These are phyloP conservation scores for Coccyzus lansbergi DNA, from an alignment of 2,797 vertebrate species.

Conservation along the genomic window DNA sequence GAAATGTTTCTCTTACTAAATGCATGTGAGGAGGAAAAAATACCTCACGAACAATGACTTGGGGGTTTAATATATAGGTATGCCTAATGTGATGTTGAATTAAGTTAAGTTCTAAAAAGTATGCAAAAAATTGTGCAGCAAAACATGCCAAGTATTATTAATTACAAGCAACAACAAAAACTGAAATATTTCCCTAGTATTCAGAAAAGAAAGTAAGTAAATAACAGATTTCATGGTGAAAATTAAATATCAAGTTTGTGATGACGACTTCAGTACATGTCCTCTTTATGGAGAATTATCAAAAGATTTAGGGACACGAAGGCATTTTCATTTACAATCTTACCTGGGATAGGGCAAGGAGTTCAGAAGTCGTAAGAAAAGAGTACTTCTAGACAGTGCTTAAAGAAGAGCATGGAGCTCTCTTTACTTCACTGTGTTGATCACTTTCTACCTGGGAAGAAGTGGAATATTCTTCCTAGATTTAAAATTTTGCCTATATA, in stretches of 20 bases:
- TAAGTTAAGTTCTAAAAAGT: slow-evolving; percentile 29
- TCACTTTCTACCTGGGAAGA: neutral
- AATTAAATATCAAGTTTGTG: neutral
- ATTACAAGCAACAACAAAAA: neutral
- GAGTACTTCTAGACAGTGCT: neutral
- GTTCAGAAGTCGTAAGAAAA: neutral
- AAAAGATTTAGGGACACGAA: neutral
- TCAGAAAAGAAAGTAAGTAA: neutral
- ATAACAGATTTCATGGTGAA: neutral
- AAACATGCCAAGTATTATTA: neutral
- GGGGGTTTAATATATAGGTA: slow-evolving; percentile 35
- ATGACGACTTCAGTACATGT: neutral
- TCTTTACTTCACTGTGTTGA: neutral
- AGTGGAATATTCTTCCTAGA: neutral
- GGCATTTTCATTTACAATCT: neutral
- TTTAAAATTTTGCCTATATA: neutral
- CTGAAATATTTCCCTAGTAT: neutral
- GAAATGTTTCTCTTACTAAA: slow-evolving; percentile 55
- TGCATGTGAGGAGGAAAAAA: neutral
- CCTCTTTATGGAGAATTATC: neutral
- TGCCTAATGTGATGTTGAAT: neutral
- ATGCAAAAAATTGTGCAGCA: neutral
- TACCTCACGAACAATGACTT: slow-evolving; percentile 14
- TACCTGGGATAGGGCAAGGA: neutral
- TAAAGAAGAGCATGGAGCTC: neutral